Conservation (phyloP, 2,113 vertebrate species). For the Vulpes ferrilata region DNA sequence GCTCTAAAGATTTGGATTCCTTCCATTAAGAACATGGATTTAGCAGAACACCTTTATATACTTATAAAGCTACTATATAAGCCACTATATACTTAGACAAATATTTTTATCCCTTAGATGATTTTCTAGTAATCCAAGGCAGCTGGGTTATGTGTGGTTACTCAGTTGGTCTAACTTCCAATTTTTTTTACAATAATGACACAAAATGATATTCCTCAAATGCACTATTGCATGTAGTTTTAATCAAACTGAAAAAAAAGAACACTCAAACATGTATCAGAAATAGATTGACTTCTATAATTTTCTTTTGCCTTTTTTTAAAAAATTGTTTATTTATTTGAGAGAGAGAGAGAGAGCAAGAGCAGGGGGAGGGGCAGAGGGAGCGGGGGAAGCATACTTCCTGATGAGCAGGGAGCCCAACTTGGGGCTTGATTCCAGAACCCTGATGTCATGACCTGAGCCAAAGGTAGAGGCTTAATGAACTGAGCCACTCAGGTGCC, state of each 20-base stretch:
- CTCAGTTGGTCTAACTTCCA: not conserved
- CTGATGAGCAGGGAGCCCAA: too few species aligned
- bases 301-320: slow-evolving; percentile 64
- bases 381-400: too few species aligned
- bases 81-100: not conserved
- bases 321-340: too few species aligned
- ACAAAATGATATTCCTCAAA: slow-evolving; percentile 53
- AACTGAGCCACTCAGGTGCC: too few species aligned
- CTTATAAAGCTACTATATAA: not conserved
- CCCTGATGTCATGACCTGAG: too few species aligned
- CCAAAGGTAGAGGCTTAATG: too few species aligned
- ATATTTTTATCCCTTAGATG: not conserved
- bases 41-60: not conserved
- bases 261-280: slow-evolving; percentile 22
- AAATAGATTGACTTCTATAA: slow-evolving; percentile 58
- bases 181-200: not conserved
- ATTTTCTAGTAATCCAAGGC: not conserved
- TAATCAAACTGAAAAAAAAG: slow-evolving; percentile 35
- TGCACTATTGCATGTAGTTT: not conserved
- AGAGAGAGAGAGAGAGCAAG: too few species aligned
- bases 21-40: not conserved
- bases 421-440: too few species aligned
- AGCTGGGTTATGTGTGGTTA: not conserved
- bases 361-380: too few species aligned
- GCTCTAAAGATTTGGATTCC: not conserved